These are phyloP conservation scores for Phortica okadai DNA, from an alignment of 2,888 invertebrate genomes.

Conservation along the genomic window DNA sequence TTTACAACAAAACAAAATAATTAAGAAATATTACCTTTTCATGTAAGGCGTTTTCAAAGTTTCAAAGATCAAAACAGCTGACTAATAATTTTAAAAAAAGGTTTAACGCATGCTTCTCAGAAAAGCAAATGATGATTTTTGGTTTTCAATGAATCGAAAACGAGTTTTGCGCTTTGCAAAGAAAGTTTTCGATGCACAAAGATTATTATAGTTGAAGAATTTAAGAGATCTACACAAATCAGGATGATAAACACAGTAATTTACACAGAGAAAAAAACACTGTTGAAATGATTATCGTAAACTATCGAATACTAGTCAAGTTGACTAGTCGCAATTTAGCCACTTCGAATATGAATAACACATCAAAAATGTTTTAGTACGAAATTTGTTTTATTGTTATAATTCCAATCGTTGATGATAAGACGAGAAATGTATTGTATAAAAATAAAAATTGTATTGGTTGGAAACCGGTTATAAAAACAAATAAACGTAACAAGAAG, in stretches of 20 bases:
- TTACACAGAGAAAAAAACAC: conserved; percentile 1
- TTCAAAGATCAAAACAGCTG: neutral
- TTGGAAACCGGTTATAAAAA: conserved; percentile 16
- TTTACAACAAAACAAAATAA: no score
- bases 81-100: neutral
- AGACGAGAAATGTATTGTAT: no score
- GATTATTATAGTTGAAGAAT: neutral
- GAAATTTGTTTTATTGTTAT: conserved; percentile 10
- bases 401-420: no score
- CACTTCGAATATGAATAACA: conserved; percentile 34
- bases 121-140: neutral
- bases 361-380: conserved; percentile 30
- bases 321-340: no score
- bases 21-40: no score
- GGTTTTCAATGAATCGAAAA: neutral
- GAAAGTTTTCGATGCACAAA: no score
- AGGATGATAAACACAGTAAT: neutral
- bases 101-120: neutral
- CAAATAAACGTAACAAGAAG: neutral
- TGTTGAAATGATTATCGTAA: no score
- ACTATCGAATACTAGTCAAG: no score
- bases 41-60: no score
- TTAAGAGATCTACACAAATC: neutral
- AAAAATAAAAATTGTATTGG: neutral
- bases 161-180: neutral